Base-by-base conservation (phyloP, 1,140 invertebrate genomes). In the Drosophila bipectinata region DNA sequence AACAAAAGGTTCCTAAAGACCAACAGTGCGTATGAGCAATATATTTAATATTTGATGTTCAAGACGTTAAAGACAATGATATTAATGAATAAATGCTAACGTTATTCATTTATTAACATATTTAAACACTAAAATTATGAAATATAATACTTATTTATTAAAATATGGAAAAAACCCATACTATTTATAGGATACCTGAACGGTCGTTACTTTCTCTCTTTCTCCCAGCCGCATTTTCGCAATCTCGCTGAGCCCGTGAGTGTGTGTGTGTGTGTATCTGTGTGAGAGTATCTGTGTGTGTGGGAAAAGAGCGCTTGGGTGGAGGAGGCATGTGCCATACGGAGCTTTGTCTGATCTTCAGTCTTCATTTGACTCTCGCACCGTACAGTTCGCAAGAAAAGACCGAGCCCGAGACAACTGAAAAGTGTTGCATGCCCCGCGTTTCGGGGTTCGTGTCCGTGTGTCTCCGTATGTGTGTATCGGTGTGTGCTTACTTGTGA, bases 341-440 rank as follows among this genome's bases (percentile, higher is more conserved):
- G 83, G 83, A 87, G 82, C 82, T 87, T 87, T 88, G 83, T 55
- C 82, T 81, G 81, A 81, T 87, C 78, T 56, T 79, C 72, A 87
- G 82, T 87, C 82, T 64, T 76, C 79, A 68, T 88, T 87, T 76
- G 75, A 75, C 83, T 87, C 83, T 87, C 75, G 66, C 54, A 55
- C 57, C 75, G 82, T 88, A 59, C 83, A 87, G 78, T 78, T 68
- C 48, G 63, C 54, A 57, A 30, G 48, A 10, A 49, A 51, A 60
- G 54, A 37, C 66, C 34, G 58, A 66, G 64, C n/a, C 60, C 62
- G 12, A 56, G 48, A 48, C 14, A 58, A 57, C 48, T 49, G 9
- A 37, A 72, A 45, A 72, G 47, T 67, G 68, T 72, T 72, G 68
- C 67, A 72, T 72, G 66, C 68, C 67, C 69, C 59, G 67, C 68